Evolutionary conservation across 2,797 vertebrate species (phyloP).

Genomic region (Choloepus didactylus): DNA sequence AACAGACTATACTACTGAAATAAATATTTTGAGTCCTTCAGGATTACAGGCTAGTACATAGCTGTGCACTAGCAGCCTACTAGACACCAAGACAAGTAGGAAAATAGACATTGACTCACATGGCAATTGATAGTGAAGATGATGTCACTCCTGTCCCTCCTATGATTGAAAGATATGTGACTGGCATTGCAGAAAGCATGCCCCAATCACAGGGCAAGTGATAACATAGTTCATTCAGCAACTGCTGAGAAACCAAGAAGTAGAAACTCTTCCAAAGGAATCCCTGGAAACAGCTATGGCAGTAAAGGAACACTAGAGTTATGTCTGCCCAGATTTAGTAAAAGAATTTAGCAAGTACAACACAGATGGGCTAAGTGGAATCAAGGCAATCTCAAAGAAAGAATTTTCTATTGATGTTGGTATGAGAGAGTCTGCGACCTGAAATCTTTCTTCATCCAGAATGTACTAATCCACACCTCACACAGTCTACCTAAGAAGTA

Average conservation of each 20-base stretch:
- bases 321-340: constrained; percentile 95
- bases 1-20: constrained; percentile 92
- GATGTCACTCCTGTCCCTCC: constrained; percentile 93
- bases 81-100: constrained; percentile 93
- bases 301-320: constrained; percentile 95
- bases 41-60: constrained; percentile 91
- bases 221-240: constrained; percentile 95
- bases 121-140: constrained; percentile 93
- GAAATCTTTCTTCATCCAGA: constrained; percentile 96
- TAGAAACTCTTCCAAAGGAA: constrained; percentile 94
- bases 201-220: constrained; percentile 92
- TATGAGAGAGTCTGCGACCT: constrained; percentile 94
- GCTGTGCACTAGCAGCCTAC: constrained; percentile 92
- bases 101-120: constrained; percentile 92
- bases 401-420: constrained; percentile 96
- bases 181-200: constrained; percentile 95
- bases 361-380: constrained; percentile 94
- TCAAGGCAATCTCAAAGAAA: constrained; percentile 95
- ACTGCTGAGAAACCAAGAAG: constrained; percentile 92
- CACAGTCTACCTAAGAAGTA: neutral
- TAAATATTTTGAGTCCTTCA: constrained; percentile 92
- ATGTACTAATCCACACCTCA: constrained; percentile 84
- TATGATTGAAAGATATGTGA: constrained; percentile 93
- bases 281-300: constrained; percentile 95
- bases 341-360: constrained; percentile 98